Evolutionary conservation across 2,888 invertebrate genomes (phyloP).

Genomic region (Elysia crispata): DNA sequence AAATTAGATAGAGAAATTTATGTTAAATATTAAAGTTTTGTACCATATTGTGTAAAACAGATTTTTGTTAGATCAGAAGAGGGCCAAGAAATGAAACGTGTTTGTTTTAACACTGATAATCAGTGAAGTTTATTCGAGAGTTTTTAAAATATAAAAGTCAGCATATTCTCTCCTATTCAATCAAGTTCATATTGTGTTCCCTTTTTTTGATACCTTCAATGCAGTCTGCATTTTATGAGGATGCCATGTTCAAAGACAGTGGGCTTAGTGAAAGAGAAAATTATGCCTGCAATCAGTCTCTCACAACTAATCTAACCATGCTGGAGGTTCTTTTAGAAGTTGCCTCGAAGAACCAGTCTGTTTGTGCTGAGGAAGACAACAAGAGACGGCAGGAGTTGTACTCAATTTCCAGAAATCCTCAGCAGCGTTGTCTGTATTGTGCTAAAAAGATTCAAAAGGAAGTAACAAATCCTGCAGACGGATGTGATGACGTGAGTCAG

Average conservation of each 20-base stretch:
- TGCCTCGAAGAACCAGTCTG: background rate
- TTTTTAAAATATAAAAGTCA: no score
- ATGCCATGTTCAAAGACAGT: background rate
- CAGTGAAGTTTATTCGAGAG: no score
- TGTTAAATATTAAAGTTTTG: no score
- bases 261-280: background rate
- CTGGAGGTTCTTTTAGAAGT: conserved; percentile 29
- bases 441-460: background rate
- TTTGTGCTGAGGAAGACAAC: background rate
- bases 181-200: no score
- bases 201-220: background rate
- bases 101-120: no score
- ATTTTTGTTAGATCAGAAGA: no score
- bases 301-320: conserved; percentile 17
- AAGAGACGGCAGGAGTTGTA: background rate
- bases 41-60: no score
- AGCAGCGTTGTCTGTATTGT: conserved; percentile 38
- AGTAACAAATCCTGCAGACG: background rate
- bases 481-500: conserved; percentile 44
- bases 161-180: no score
- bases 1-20: no score
- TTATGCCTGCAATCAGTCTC: conserved; percentile 30
- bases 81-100: no score
- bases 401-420: background rate
- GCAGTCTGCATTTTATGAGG: conserved; percentile 33